A percentile compares a stretch with the other conserved stretches of the same genome.
phyloP scores from a whole-genome alignment of 2,797 vertebrate species.

The Neoniphon sammara region DNA sequence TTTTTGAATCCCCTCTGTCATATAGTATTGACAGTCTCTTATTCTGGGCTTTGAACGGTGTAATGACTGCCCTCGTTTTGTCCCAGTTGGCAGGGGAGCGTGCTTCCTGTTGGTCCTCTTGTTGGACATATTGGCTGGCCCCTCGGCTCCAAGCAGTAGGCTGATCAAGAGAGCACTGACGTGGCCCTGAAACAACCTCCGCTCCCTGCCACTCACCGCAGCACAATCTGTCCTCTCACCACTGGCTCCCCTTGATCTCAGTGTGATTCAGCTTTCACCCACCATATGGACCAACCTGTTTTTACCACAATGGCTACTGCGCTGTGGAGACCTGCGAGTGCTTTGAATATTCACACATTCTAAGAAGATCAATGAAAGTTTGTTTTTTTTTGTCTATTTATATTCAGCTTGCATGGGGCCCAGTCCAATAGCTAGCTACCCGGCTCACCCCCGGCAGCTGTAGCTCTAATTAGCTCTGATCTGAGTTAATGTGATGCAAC shows the following conservation, averaged over 20 bases:
- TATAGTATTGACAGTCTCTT: conserved; percentile 16
- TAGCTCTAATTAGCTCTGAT: conserved; percentile 56
- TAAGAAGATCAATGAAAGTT: conserved; percentile 16
- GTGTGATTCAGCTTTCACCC: conserved; percentile 51
- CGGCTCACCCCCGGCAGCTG: conserved; percentile 32
- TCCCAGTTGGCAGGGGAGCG: not conserved
- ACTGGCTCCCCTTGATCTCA: conserved; percentile 61
- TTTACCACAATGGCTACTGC: conserved; percentile 10
- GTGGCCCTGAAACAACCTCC: conserved; percentile 29
- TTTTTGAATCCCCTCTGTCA: conserved; percentile 6
- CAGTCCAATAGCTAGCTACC: conserved; percentile 17
- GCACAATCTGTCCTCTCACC: conserved; percentile 67
- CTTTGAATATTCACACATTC: conserved; percentile 17
- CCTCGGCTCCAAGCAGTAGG: conserved; percentile 20
- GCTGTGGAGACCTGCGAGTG: not conserved
- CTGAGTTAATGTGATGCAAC: conserved; percentile 48
- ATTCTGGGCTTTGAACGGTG: conserved; percentile 20
- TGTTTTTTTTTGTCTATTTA: conserved; percentile 17
- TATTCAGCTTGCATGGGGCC: conserved; percentile 24
- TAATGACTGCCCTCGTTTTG: conserved; percentile 27
- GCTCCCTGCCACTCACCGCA: conserved; percentile 45
- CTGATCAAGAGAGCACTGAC: conserved; percentile 36
- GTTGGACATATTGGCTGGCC: conserved; percentile 20
- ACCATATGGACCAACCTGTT: conserved; percentile 58
- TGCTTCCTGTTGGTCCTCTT: conserved; percentile 20